Percentiles rank a stretch among this genome's conserved stretches.
Evolutionary conservation across 2,113 vertebrate genomes (phyloP).

Genomic region (Narcine bancroftii): DNA sequence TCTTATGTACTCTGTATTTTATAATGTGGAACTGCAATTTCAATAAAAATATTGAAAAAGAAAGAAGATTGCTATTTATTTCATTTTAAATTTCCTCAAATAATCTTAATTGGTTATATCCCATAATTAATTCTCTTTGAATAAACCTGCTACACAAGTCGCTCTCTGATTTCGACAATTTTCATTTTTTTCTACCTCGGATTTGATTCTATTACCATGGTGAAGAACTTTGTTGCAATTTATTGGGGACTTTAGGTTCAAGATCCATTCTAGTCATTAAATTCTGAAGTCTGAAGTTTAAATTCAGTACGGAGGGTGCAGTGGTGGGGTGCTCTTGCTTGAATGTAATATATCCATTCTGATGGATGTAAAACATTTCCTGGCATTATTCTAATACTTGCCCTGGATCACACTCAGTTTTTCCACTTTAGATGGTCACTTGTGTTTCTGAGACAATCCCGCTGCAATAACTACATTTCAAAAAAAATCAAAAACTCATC

Average conservation of each 20-base stretch:
- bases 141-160: not conserved
- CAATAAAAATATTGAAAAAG: no score
- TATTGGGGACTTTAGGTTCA: not conserved
- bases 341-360: not conserved
- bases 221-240: not conserved
- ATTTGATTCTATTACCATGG: not conserved
- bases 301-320: not conserved
- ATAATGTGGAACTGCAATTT: no score
- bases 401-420: not conserved
- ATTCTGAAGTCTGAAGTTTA: no score
- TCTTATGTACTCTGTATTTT: no score
- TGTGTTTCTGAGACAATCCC: not conserved
- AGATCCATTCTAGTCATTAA: not conserved
- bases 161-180: not conserved
- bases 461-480: not conserved
- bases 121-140: not conserved
- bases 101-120: not conserved
- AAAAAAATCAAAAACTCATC: not conserved
- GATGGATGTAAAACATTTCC: not conserved
- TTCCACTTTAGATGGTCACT: not conserved
- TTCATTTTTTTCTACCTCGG: not conserved
- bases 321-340: not conserved
- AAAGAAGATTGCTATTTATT: no score
- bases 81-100: no score
- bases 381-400: not conserved